A percentile compares a stretch with the other conserved stretches of the same genome.
Evolutionary conservation across 2,888 invertebrate genomes (phyloP).

Genomic region (Sepiola atlantica): DNA sequence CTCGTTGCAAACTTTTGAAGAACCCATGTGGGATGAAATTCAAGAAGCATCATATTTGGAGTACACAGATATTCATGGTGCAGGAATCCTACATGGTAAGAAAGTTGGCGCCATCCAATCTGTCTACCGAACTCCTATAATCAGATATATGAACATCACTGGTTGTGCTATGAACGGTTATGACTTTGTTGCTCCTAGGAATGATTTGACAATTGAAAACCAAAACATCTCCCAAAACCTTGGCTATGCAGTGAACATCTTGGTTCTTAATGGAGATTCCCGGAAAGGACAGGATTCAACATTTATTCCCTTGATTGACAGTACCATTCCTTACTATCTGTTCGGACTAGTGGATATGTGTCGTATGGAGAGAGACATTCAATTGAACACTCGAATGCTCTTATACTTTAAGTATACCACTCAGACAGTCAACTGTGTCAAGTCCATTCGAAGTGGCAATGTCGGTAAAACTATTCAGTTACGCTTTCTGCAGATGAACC

Average conservation of each 20-base stretch:
- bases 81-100: slow-evolving; percentile 95
- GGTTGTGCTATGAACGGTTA: slow-evolving; percentile 93
- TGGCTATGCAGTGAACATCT: slow-evolving; percentile 91
- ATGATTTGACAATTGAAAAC: slow-evolving; percentile 78
- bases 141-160: slow-evolving; percentile 85
- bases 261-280: slow-evolving; percentile 91
- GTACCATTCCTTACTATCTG: slow-evolving; percentile 86
- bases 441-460: slow-evolving; percentile 88
- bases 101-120: slow-evolving; percentile 92
- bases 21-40: slow-evolving; percentile 76
- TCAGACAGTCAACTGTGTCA: slow-evolving; percentile 95
- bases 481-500: slow-evolving; percentile 74
- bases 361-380: slow-evolving; percentile 92
- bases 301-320: slow-evolving; percentile 86
- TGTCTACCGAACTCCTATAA: slow-evolving; percentile 90
- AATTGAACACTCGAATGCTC: slow-evolving; percentile 90
- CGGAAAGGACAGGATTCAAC: slow-evolving; percentile 85
- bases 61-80: slow-evolving; percentile 86
- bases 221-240: slow-evolving; percentile 81
- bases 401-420: slow-evolving; percentile 98
- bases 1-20: slow-evolving; percentile 91
- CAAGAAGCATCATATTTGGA: slow-evolving; percentile 84
- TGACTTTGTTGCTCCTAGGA: slow-evolving; percentile 90
- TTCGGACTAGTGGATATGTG: slow-evolving; percentile 97
- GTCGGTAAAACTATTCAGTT: slow-evolving; percentile 92